Evolutionary conservation across 2,888 invertebrate genomes (phyloP), one percentile per base, ranked within the genome.

Genomic region (Tenthredo distinguenda): DNA sequence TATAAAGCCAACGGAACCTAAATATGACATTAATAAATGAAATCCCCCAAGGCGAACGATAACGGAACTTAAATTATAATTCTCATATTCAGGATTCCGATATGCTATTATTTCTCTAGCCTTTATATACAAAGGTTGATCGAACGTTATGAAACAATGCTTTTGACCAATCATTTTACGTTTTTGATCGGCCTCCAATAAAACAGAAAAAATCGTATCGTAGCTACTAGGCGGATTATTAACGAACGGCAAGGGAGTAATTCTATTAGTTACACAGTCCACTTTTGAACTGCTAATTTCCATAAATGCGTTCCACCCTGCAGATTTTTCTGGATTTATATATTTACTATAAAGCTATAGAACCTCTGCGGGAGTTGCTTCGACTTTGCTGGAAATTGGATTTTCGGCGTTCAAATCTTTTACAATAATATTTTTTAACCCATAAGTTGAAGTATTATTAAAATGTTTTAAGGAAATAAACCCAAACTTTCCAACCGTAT

Each of bases 21-120:
- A 83, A 85, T 90, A 93, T 26, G 90, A 91, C 91, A 92, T 91
- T 18, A 91, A 47, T 43, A 89, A 65, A 86, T 92, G 91, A 87
- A 92, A 92, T 40, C 90, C 90, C 10, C 91, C 91, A 71, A 92
- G 87, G 86, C 91, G 87, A 77, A 90, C 88, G 77, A 88, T 85
- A 34, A 90, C 81, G 26, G 86, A 85, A 18, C 85, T 55, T 5
- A 18, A 1, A 26, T 65, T 50, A 72, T 77, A 50, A 18, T 84
- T 85, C 86, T 88, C 88, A 88, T 88, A 87, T 47, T 86, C 85
- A 79, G 85, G 81, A 86, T 90, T 88, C 79, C 87, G 86, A 81
- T 77, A 87, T 58, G 88, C 88, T 68, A 90, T 85, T 76, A 91
- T 90, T 87, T 89, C 89, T 86, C 88, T 86, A 83, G 91, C 90